Conservation (phyloP, 1,140 invertebrate species). For the Papilio dardanus region DNA sequence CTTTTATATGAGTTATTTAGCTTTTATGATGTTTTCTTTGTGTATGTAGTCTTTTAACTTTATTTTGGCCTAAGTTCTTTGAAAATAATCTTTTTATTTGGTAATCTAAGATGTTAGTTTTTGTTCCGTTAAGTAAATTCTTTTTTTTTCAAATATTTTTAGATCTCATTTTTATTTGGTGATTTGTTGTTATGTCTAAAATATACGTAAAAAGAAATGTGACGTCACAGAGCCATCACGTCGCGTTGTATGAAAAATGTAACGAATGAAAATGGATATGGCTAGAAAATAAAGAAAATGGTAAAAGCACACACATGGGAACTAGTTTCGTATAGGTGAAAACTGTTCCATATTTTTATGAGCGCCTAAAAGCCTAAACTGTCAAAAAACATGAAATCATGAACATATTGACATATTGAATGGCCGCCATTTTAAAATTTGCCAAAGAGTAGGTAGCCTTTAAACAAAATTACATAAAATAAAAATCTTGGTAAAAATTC, state of each 20-base stretch:
- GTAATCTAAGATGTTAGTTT: no score
- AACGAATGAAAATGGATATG: neutral
- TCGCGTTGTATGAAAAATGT: neutral
- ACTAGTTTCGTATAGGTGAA: neutral
- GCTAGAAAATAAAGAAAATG: neutral
- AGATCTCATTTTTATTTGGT: no score
- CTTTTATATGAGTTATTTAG: neutral
- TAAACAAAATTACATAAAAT: no score
- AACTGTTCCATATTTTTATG: neutral
- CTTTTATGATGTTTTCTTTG: neutral
- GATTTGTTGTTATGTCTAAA: no score
- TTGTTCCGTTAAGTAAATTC: no score
- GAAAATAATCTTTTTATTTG: no score
- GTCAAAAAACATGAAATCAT: neutral
- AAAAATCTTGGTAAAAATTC: no score
- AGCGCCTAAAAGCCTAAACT: neutral
- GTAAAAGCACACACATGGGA: neutral
- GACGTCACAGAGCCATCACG: conserved; percentile 10
- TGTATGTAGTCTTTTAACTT: no score
- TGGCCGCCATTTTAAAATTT: neutral
- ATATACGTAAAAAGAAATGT: neutral
- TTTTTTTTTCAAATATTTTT: no score
- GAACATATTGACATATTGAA: neutral
- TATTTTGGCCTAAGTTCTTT: no score
- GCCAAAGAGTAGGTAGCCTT: no score